phyloP scores from a whole-genome alignment of 2,797 vertebrate genomes.

The Crocodylus rhombifer region DNA sequence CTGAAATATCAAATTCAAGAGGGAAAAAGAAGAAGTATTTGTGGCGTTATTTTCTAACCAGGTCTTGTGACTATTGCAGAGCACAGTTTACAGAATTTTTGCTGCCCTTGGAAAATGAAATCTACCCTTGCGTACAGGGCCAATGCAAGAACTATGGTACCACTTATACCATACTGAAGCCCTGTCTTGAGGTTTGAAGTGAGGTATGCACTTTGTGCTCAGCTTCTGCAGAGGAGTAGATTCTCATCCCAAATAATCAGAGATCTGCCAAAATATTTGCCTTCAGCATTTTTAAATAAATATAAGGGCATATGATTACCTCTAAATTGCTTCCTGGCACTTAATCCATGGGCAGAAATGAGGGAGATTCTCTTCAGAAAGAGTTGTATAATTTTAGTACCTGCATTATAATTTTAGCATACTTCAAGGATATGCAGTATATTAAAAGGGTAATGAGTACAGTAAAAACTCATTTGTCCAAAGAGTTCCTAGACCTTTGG shows the following conservation, averaged over 20 bases:
- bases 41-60: neutral
- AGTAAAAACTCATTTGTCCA: neutral
- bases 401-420: conserved; percentile 56
- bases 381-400: conserved; percentile 48
- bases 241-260: neutral
- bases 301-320: conserved; percentile 60
- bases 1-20: neutral
- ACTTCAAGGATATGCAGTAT: conserved; percentile 24
- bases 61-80: neutral
- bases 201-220: neutral
- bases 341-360: conserved; percentile 56
- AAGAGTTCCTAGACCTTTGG: neutral
- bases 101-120: neutral
- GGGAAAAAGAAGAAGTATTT: neutral
- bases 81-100: neutral
- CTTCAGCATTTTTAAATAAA: conserved; percentile 52
- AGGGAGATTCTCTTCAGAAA: conserved; percentile 55
- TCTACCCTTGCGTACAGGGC: neutral
- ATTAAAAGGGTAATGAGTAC: neutral
- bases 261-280: conserved; percentile 36
- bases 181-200: neutral
- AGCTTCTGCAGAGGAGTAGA: neutral
- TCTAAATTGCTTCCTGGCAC: conserved; percentile 48
- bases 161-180: conserved; percentile 3
- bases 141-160: neutral